phyloP scores from a whole-genome alignment of 2,888 invertebrate genomes.

The Sericinus montela region DNA sequence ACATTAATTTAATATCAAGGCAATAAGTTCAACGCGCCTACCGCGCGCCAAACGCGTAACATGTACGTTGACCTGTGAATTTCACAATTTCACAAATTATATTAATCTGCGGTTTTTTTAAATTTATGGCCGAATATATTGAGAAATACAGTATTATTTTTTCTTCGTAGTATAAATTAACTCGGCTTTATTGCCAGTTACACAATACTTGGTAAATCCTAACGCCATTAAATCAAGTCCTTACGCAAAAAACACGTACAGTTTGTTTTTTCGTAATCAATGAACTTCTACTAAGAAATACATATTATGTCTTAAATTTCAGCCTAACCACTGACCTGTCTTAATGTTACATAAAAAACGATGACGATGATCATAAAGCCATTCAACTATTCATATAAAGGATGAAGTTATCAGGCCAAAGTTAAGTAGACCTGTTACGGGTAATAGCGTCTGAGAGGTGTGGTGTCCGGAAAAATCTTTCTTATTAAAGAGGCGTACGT shows the following conservation, averaged over 20 bases:
- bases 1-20: slow-evolving; percentile 11
- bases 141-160: slow-evolving; percentile 13
- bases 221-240: slow-evolving; percentile 17
- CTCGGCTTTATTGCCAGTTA: slow-evolving; percentile 16
- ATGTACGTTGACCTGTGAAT: slow-evolving; percentile 22
- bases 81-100: slow-evolving; percentile 34
- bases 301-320: not conserved
- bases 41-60: slow-evolving; percentile 13
- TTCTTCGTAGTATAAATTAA: slow-evolving; percentile 10
- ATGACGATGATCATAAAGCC: too few species aligned
- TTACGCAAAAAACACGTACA: slow-evolving; percentile 14
- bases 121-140: slow-evolving; percentile 22
- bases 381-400: too few species aligned
- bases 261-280: slow-evolving; percentile 12
- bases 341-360: too few species aligned
- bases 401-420: too few species aligned
- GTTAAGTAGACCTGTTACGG: too few species aligned
- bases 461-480: too few species aligned
- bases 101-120: slow-evolving; percentile 23
- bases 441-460: too few species aligned
- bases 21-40: slow-evolving; percentile 12
- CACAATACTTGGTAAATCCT: slow-evolving; percentile 21
- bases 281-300: not conserved
- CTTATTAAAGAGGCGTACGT: too few species aligned
- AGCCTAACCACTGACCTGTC: too few species aligned